Conservation (phyloP, 2,113 vertebrate species). For the Corydoras sp. region DNA sequence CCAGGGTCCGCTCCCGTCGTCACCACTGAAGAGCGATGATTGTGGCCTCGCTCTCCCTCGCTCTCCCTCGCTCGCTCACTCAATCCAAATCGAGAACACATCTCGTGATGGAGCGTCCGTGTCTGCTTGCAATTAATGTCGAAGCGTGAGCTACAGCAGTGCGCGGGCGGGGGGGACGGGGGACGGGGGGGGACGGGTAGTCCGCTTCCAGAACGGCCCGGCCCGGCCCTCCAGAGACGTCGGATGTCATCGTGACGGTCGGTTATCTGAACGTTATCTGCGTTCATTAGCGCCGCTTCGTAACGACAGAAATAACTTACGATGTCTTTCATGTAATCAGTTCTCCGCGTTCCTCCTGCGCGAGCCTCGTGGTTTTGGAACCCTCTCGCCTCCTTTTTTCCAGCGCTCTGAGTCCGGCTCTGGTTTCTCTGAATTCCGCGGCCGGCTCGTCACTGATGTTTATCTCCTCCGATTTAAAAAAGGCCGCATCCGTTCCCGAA, state of each 20-base stretch:
- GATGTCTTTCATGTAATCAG: not conserved
- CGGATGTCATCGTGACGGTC: conserved; percentile 7
- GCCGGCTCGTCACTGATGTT: conserved; percentile 83
- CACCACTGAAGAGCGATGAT: conserved; percentile 26
- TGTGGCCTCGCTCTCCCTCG: conserved; percentile 24
- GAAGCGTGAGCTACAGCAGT: conserved; percentile 33
- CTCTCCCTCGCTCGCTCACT: conserved; percentile 18
- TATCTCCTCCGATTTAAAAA: conserved; percentile 77
- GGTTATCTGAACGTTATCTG: conserved; percentile 1
- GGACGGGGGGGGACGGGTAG: no score
- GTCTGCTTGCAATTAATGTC: conserved; percentile 43
- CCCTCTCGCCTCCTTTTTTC: conserved; percentile 75
- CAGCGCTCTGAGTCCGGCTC: conserved; percentile 70
- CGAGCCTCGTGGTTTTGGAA: conserved; percentile 83
- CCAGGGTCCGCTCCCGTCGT: conserved; percentile 34
- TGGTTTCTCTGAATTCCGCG: conserved; percentile 75
- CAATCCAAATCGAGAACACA: conserved; percentile 42
- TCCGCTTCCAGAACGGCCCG: no score
- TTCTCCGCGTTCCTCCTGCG: not conserved
- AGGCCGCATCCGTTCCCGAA: conserved; percentile 78
- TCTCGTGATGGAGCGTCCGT: conserved; percentile 27
- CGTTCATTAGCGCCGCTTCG: not conserved
- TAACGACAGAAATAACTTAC: conserved; percentile 4
- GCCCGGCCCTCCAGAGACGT: not conserved
- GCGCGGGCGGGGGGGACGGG: not conserved